phyloP scores from a whole-genome alignment of 2,113 vertebrate species.

The Platanista minor region DNA sequence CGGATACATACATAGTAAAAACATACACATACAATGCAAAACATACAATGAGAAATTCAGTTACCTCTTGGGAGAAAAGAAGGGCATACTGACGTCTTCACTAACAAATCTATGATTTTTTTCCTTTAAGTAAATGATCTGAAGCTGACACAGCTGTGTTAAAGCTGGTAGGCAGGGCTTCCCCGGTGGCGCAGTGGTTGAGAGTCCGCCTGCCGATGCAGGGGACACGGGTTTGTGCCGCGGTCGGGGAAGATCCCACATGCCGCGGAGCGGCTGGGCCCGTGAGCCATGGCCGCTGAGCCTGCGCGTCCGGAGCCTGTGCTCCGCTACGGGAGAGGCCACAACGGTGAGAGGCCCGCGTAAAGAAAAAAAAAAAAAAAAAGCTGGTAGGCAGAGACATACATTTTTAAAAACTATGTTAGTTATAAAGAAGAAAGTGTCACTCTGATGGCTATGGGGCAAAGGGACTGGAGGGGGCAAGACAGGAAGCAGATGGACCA shows the following conservation, averaged over 20 bases:
- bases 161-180: background rate
- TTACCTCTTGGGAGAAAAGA: background rate
- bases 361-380: too few relatives aligned
- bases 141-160: background rate
- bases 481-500: accelerated
- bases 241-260: too few relatives aligned
- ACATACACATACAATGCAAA: background rate
- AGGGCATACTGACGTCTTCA: background rate
- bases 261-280: too few relatives aligned
- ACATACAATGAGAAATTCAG: background rate
- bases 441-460: background rate
- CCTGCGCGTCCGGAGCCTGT: too few relatives aligned
- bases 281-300: too few relatives aligned
- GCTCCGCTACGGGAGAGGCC: too few relatives aligned
- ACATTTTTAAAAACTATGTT: background rate
- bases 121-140: background rate
- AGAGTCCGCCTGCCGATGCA: too few relatives aligned
- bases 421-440: background rate
- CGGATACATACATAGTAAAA: background rate
- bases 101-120: background rate
- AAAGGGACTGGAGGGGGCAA: background rate
- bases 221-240: too few relatives aligned
- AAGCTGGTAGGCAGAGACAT: background rate
- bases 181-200: too few relatives aligned
- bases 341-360: too few relatives aligned